Evolutionary conservation across 2,797 vertebrate genomes (phyloP).

Genomic region (Muscicapa comitata): DNA sequence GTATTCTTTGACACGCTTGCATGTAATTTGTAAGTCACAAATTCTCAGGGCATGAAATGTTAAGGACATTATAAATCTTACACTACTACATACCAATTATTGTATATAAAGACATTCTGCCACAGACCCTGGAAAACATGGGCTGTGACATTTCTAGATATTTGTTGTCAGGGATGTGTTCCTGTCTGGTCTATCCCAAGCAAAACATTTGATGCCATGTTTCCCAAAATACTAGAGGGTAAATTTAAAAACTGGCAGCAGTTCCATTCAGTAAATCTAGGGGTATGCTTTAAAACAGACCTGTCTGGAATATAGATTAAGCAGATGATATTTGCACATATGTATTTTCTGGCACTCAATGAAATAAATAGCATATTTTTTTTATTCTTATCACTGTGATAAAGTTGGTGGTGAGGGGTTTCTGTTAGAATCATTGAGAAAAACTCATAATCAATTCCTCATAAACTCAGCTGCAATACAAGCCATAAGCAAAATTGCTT

Average conservation of each 20-base stretch:
- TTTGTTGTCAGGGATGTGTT: background rate
- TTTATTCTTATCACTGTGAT: background rate
- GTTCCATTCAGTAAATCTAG: background rate
- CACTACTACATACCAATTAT: background rate
- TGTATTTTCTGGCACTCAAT: background rate
- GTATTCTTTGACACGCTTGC: background rate
- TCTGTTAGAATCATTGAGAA: background rate
- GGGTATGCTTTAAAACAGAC: background rate
- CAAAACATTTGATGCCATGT: background rate
- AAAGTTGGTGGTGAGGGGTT: background rate
- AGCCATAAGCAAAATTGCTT: background rate
- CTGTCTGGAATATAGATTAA: background rate
- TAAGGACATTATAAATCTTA: conserved; percentile 24
- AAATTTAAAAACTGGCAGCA: background rate
- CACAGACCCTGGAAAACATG: background rate
- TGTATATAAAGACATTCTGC: background rate
- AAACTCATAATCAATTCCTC: background rate
- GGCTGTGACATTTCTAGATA: background rate
- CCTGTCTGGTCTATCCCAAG: background rate
- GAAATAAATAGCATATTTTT: background rate
- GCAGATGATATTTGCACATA: background rate
- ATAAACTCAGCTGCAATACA: background rate
- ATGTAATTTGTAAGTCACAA: background rate
- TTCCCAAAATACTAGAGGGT: background rate
- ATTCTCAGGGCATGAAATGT: conserved; percentile 21